phyloP scores from a whole-genome alignment of 1,140 invertebrate species.

The Coboldia fuscipes region DNA sequence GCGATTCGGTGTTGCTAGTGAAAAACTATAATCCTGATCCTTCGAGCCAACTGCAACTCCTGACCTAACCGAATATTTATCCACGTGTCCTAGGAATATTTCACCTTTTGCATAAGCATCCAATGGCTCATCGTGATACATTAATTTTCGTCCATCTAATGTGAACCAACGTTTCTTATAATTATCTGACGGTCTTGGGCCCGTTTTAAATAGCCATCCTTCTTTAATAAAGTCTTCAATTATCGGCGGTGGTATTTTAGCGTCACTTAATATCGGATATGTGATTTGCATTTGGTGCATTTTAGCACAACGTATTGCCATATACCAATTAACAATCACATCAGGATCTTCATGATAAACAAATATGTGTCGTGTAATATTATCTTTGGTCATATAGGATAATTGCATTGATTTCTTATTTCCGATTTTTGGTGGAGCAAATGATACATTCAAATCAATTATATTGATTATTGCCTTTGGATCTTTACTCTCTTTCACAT shows the following conservation, averaged over 20 bases:
- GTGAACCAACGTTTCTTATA: conserved; percentile 77
- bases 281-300: conserved; percentile 61
- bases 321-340: conserved; percentile 74
- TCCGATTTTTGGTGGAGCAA: conserved; percentile 64
- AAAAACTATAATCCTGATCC: conserved; percentile 61
- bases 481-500: conserved; percentile 62
- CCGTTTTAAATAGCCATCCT: conserved; percentile 78
- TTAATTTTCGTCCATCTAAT: conserved; percentile 68
- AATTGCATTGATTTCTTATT: conserved; percentile 63
- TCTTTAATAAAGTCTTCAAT: conserved; percentile 64
- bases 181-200: conserved; percentile 51
- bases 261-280: conserved; percentile 53
- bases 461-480: conserved; percentile 64
- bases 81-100: conserved; percentile 61
- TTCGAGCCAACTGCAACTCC: conserved; percentile 43
- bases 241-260: conserved; percentile 49
- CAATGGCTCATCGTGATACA: conserved; percentile 73
- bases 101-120: conserved; percentile 68
- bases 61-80: conserved; percentile 44
- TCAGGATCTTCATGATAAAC: conserved; percentile 69
- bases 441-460: conserved; percentile 66
- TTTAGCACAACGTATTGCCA: conserved; percentile 68
- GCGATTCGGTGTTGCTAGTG: conserved; percentile 62
- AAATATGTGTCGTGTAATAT: conserved; percentile 66
- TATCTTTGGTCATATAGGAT: conserved; percentile 61